Base-by-base conservation (phyloP, 1,140 invertebrate genomes). In the Drosophila tani region DNA sequence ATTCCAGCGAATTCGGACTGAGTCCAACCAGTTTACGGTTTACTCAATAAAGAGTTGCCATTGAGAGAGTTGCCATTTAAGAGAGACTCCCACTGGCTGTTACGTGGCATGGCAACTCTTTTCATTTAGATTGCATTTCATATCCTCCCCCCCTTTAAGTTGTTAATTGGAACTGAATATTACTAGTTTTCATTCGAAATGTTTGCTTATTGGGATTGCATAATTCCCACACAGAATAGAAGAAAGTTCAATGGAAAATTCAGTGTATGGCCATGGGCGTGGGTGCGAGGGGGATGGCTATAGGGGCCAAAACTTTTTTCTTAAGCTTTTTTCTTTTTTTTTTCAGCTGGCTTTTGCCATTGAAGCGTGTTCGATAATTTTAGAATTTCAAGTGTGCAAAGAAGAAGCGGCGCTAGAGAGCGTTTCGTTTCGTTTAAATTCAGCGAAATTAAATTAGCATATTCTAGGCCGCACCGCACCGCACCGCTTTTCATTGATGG, bases 351-450 rank as follows among this genome's bases (percentile, higher is more conserved):
- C 70, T 71, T 87, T 87, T 77, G 68, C 57, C 59, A 60, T 76
- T 68, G 58, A 73, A 85, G 74, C 82, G 69, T 81, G 64, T 53
- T 46, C 65, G 66, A 55, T 91, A 91, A 80, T 75, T 80, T 87
- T 86, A 82, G 79, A 90, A 64, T 86, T 77, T 85, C 75, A 82
- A 86, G 79, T 70, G 63, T 63, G 62, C 46, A 21, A 75, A 70
- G 21, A 70, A 27, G 21, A 45, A 67, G 53, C 29, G 41, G 47
- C 62, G 19, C 14, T 38, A 58, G 45, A 38, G 32, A 21, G 11
- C 27, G 24, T 59, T 45, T 67, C 45, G 51, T 66, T 53, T 68
- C 43, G 24, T 27, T 51, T 57, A 29, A 35, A 58, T 73, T 55
- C 43, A 60, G 57, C 32, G 56, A 84, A 81, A 83, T 83, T 84